Base-by-base conservation (phyloP, 1,140 invertebrate species). In the Sarcophaga peregrina region DNA sequence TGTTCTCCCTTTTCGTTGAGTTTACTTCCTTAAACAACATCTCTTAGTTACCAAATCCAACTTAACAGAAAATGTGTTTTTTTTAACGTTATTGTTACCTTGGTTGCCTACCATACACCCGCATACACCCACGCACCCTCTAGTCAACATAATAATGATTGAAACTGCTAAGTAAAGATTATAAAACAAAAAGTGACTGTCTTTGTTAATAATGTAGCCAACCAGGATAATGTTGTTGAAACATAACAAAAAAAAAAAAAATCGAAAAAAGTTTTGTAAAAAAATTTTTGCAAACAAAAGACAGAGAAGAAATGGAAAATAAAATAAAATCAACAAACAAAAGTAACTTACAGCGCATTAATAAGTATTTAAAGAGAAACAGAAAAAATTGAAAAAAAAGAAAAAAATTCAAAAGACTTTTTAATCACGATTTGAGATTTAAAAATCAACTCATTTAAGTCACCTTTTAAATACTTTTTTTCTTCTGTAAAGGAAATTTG, bases 1-100 rank as follows among this genome's bases (percentile, higher is more conserved):
- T 68, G 17, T 68, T 68, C 17, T n/a, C 20, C 15, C 58, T 68
- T 68, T 68, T 68, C n/a, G 17, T 68, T 68, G n/a, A n/a, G n/a
- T n/a, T 62, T n/a, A 20, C 62, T 68, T 68, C 17, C 20, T 68
- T 17, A 9, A 68, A 68, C 62, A 68, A 20, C 54, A n/a, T 58
- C 10, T 1, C 62, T 68, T 68, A 25, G 62, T 68, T 68, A 68
- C 62, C n/a, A 25, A 10, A 13, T 52, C 9, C 50, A 13, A 10
- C 20, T 68, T 62, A 37, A 37, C 25, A 37, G 25, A 2, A 37
- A 37, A 37, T 37, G n/a, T 58, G 17, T 68, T 68, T 17, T 68
- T 20, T 68, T 68, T 20, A 20, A 17, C 6, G 25, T 37, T 68
- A 68, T 9, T 20, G 62, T 68, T n/a, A 25, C 17, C 62, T 68